These are phyloP conservation scores for Chaetoderma sp. DNA, from an alignment of 2,888 invertebrate genomes.

Conservation along the genomic window DNA sequence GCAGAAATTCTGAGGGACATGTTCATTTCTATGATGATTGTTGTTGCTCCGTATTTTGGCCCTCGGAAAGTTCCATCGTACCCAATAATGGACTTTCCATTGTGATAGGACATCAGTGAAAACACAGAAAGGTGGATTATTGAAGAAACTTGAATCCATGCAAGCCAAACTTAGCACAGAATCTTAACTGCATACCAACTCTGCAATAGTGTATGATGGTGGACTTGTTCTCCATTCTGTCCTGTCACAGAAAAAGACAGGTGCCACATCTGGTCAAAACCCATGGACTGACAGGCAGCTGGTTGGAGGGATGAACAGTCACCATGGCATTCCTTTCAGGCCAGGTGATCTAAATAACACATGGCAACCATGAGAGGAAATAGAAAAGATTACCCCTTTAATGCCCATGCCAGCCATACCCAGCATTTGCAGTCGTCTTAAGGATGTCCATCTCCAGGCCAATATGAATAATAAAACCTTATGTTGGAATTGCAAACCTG, in stretches of 20 bases:
- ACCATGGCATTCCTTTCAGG: too few species aligned
- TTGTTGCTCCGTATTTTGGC: conserved; percentile 7
- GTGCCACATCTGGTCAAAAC: not conserved
- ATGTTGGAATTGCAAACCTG: too few species aligned
- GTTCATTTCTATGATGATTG: too few species aligned
- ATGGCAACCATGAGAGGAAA: too few species aligned
- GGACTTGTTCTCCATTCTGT: conserved; percentile 5
- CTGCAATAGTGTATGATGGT: not conserved
- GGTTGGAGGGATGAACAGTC: too few species aligned
- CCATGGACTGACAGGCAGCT: too few species aligned
- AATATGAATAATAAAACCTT: too few species aligned
- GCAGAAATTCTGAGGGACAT: conserved; percentile 18
- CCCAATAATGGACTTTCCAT: conserved; percentile 12
- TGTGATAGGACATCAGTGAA: conserved; percentile 8
- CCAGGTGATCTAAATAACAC: too few species aligned
- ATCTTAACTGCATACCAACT: not conserved
- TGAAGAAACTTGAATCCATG: conserved; percentile 2
- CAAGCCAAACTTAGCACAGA: not conserved
- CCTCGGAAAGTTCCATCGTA: not conserved
- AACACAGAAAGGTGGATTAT: conserved; percentile 8
- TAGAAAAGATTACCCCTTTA: too few species aligned
- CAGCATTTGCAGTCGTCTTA: too few species aligned
- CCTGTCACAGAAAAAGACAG: not conserved
- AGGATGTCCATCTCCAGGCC: too few species aligned
- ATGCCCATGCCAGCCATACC: too few species aligned